Conservation (phyloP, 2,888 invertebrate genomes). For the Lasioglossum malachurum region DNA sequence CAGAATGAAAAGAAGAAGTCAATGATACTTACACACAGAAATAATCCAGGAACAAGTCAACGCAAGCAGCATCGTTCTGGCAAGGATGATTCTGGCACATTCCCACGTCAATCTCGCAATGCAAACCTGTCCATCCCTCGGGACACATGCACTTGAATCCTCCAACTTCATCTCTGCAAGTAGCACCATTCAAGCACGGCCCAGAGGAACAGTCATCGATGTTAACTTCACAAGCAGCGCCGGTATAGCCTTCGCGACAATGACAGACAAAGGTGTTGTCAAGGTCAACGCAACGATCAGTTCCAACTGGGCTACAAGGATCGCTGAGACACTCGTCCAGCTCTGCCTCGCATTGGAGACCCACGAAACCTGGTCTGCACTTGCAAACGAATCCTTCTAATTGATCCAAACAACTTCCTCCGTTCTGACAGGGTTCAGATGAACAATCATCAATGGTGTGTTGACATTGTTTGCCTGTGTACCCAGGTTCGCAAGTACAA, state of each 20-base stretch:
- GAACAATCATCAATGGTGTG: conserved; percentile 97
- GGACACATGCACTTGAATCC: conserved; percentile 93
- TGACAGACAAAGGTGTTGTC: conserved; percentile 95
- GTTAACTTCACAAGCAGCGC: conserved; percentile 93
- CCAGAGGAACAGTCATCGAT: conserved; percentile 94
- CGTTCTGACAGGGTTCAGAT: conserved; percentile 95
- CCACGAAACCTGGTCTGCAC: conserved; percentile 96
- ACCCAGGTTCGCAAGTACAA: conserved; percentile 97
- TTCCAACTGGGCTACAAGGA: conserved; percentile 96
- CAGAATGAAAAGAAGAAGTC: too few species aligned
- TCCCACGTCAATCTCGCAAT: conserved; percentile 95
- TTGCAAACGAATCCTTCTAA: conserved; percentile 96
- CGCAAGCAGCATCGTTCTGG: conserved; percentile 96
- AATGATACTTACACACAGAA: conserved; percentile 92
- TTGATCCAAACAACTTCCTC: conserved; percentile 94
- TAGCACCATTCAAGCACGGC: conserved; percentile 95
- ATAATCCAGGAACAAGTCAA: conserved; percentile 96
- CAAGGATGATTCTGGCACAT: conserved; percentile 95
- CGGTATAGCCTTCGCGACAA: conserved; percentile 95
- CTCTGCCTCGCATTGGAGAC: conserved; percentile 96
- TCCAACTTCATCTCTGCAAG: conserved; percentile 94
- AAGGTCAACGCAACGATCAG: conserved; percentile 94
- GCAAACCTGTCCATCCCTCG: conserved; percentile 94
- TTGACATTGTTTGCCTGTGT: conserved; percentile 96
- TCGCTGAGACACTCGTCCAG: conserved; percentile 96